Base-by-base conservation (phyloP, 2,888 invertebrate species). In the Galeruca laticollis region DNA sequence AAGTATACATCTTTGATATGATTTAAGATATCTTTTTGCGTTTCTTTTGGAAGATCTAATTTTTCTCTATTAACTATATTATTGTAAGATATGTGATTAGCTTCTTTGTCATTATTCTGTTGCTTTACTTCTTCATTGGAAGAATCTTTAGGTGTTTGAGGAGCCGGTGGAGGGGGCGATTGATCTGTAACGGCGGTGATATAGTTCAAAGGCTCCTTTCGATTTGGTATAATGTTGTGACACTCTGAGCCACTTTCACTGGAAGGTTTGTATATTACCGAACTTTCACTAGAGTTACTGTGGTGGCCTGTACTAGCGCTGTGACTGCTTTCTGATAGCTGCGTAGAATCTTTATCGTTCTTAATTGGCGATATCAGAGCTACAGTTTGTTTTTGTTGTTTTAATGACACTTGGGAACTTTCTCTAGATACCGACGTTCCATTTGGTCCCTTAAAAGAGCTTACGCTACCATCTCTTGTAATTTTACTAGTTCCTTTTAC, bases 401-500 rank as follows among this genome's bases (percentile, higher is more conserved):
- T 77, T 18, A 80, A 63, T 1, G 78, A 77, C 49, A 78, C 74
- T 78, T 84, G 84, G 15, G 85, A 84, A 61, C 81, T 79, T 73
- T 85, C 86, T 63, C 85, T 79, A 1, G 84, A 84, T 18, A 85
- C 77, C 1, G 75, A 74, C 1, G 73, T 62, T n/a, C 83, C 83
- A 62, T 84, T 69, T 79, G 78, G 84, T 79, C 72, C 82, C 79
- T 82, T 85, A 79, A 78, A 82, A 68, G 75, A 68, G 62, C 69
- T 69, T 56, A 88, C 86, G 88, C 88, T 86, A 84, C 85, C 86
- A 82, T 90, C 76, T 49, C 90, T 84, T 88, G 87, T 74, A 78
- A 91, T 88, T 85, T 96, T 95, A 73, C 92, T 92, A 26, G 94
- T 95, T 73, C 96, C 96, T 87, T 96, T 96, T 35, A 97, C 94